A percentile compares a stretch with the other conserved stretches of the same genome.
Conservation (phyloP, 2,888 invertebrate species). For the Agrotis exclamationis region DNA sequence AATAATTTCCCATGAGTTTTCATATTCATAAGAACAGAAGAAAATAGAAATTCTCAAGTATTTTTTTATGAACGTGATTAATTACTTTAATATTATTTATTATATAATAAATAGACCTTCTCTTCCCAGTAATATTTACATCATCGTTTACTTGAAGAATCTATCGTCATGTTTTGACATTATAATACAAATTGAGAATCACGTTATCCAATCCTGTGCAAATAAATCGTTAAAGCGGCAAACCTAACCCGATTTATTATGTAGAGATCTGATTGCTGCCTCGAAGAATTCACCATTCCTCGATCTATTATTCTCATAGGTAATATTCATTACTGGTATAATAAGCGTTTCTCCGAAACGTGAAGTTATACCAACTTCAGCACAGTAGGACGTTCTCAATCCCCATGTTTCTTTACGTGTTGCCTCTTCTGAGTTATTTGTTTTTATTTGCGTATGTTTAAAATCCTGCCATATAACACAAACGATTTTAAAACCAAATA, state of each 20-base stretch:
- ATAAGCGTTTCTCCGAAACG: no score
- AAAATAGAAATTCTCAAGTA: not conserved
- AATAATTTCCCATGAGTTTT: conserved; percentile 40
- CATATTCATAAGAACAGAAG: conserved; percentile 17
- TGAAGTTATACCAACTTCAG: no score
- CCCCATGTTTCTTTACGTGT: not conserved
- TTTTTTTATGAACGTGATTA: not conserved
- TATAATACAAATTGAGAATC: not conserved
- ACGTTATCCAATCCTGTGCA: not conserved
- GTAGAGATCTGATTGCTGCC: not conserved
- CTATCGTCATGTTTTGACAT: not conserved
- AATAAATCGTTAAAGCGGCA: no score
- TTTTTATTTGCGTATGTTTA: not conserved
- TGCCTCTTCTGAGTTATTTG: not conserved
- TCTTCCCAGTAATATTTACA: no score
- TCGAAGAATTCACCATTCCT: no score
- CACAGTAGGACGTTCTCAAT: no score
- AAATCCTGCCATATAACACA: not conserved
- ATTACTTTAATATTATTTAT: no score
- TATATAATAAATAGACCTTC: no score
- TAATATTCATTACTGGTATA: no score
- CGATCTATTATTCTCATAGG: no score
- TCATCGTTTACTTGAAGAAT: not conserved
- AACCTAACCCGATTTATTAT: no score
- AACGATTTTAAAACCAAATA: not conserved